A percentile compares a stretch with the other conserved stretches of the same genome.
phyloP scores from a whole-genome alignment of 2,797 vertebrate genomes.

The Clarias pachynema region DNA sequence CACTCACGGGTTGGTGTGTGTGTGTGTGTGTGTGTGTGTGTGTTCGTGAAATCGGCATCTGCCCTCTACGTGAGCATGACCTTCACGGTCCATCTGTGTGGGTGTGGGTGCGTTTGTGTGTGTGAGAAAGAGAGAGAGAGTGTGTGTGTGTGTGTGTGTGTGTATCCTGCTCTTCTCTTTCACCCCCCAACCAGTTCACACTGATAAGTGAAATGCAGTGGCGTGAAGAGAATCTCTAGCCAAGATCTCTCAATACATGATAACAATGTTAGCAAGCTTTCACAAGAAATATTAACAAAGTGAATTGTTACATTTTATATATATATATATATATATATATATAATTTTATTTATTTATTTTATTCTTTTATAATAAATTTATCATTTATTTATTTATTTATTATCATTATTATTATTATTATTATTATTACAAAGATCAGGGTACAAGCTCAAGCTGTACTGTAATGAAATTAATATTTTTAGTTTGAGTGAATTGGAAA shows the following conservation, averaged over 20 bases:
- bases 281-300: not conserved
- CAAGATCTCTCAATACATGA: not conserved
- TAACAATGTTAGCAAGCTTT: too few species aligned
- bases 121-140: conserved; percentile 31
- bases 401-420: too few species aligned
- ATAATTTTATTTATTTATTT: too few species aligned
- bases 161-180: conserved; percentile 44
- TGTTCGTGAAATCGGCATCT: conserved; percentile 17
- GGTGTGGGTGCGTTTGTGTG: conserved; percentile 38
- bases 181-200: conserved; percentile 60
- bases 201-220: conserved; percentile 22
- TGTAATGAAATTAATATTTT: not conserved
- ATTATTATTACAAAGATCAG: not conserved
- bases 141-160: not conserved
- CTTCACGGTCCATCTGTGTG: conserved; percentile 72
- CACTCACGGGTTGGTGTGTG: not conserved
- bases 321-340: too few species aligned
- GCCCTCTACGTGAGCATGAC: conserved; percentile 61
- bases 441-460: not conserved
- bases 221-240: not conserved
- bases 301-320: fast-evolving
- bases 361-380: too few species aligned
- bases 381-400: too few species aligned
- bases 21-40: not conserved
- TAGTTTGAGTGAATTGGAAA: not conserved